These are phyloP conservation scores for Aurelia sp. DNA, from an alignment of 30 jellyfish, hydroid and myxozoan genomes.

Conservation along the genomic window DNA sequence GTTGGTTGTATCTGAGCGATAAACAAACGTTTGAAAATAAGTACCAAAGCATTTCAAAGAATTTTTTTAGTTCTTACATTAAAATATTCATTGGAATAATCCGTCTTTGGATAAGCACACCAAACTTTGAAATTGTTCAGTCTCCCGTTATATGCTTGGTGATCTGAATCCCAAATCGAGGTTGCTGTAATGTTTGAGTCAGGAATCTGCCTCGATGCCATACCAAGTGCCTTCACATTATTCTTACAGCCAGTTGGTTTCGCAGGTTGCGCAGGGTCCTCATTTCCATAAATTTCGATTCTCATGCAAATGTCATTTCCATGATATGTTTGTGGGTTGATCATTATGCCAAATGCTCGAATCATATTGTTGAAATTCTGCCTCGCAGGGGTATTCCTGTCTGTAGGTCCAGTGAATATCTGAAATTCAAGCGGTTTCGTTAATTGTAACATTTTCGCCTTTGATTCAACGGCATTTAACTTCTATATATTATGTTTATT, in stretches of 20 bases:
- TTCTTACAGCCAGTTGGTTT: slow-evolving; percentile 41
- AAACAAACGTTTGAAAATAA: no score
- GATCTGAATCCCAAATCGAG: slow-evolving; percentile 58
- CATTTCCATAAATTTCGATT: slow-evolving; percentile 64
- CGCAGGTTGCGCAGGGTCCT: slow-evolving; percentile 27
- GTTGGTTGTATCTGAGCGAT: no score
- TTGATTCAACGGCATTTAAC: no score
- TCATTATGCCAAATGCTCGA: slow-evolving; percentile 25
- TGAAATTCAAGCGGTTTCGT: not conserved
- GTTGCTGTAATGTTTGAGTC: slow-evolving; percentile 57
- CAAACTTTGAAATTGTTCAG: slow-evolving; percentile 42
- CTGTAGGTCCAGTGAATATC: slow-evolving; percentile 57
- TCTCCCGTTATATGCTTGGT: slow-evolving; percentile 46
- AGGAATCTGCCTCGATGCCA: slow-evolving; percentile 46
- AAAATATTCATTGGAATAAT: slow-evolving; percentile 2
- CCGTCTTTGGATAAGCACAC: slow-evolving; percentile 23
- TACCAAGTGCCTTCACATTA: slow-evolving; percentile 46
- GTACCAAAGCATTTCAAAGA: not conserved
- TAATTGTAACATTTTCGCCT: no score
- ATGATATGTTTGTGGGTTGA: slow-evolving; percentile 53
- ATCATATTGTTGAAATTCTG: slow-evolving; percentile 7
- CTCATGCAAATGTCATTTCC: slow-evolving; percentile 77
- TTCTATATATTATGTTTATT: no score
- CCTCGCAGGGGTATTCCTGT: slow-evolving; percentile 53
- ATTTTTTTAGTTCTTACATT: slow-evolving; percentile 6